Base-by-base conservation (phyloP, 2,888 invertebrate genomes). In the Aphrophora alni region DNA sequence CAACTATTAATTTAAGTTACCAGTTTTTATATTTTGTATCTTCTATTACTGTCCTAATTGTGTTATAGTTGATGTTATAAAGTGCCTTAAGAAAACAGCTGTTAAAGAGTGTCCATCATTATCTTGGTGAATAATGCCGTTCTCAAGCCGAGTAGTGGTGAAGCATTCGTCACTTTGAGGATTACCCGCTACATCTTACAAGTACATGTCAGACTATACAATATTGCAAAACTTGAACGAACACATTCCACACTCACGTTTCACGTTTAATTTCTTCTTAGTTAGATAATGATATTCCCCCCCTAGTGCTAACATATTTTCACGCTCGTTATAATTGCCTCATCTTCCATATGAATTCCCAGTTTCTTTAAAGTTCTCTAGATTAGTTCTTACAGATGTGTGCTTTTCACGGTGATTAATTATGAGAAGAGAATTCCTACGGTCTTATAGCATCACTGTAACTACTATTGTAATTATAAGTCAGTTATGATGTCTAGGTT, bases 1-100 rank as follows among this genome's bases (percentile, higher is more conserved):
- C 59, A 59, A 59, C 59, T 59, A 59, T 59, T 59, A 59, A 59
- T 59, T 21, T 59, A 59, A 59, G 59, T 59, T 59, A 59, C 59
- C 59, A 59, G 59, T 21, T 59, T 59, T 59, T 59, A 44, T 59
- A 59, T 59, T 59, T 59, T 21, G 59, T 21, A 21, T 59, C 59
- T 59, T 59, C 59, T 59, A 21, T n/a, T 59, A 59, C 59, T 59
- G 59, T 59, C 59, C 59, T 21, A n/a, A 59, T 5, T 59, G 59
- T 59, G 59, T 59, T 44, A 44, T 44, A 44, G 44, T 44, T 59
- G 59, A 59, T 59, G 59, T 59, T 59, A 21, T 59, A 21, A 59
- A 21, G 59, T n/a, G 21, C 59, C 59, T n/a, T 59, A 59, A 21
- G 44, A 44, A 10, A 10, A 33, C 14, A 44, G 44, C 8, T 17